Base-by-base conservation (phyloP, 2,888 invertebrate species). In the Physocephala rufipes region DNA sequence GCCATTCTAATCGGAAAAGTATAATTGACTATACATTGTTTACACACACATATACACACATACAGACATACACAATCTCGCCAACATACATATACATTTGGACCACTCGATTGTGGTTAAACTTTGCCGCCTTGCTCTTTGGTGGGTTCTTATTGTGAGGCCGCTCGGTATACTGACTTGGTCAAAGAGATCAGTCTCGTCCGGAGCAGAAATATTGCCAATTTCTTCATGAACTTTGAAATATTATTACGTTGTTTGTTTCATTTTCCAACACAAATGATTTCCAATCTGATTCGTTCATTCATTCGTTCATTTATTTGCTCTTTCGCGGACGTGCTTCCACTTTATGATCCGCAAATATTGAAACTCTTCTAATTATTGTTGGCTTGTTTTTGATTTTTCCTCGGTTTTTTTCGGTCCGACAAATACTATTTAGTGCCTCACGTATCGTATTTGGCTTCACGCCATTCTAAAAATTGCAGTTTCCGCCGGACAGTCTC, bases 31-130 rank as follows among this genome's bases (percentile, higher is more conserved):
- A 53, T n/a, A 53, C n/a, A n/a, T n/a, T n/a, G n/a, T n/a, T 1
- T 9, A 53, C 16, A 43, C 30, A 61, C 30, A 70, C n/a, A 70
- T 28, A 73, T 67, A 74, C 67, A 71, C 45, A 70, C 58, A 68
- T 26, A 71, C 62, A 62, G 30, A 66, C 45, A 45, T 26, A 63
- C 28, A 53, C 21, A 21, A 19, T 5, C 43, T 26, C 19, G 19
- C 9, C 47, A 28, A 76, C 78, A 78, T 76, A 79, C 78, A 79
- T 79, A 30, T 30, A n/a, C n/a, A n/a, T n/a, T n/a, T n/a, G n/a
- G n/a, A n/a, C n/a, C n/a, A n/a, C n/a, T n/a, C n/a, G n/a, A 13
- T 59, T 36, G 36, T 36, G 36, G 36, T 9, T 36, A 36, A 36
- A 9, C 36, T 36, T 36, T 36, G 4, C 9, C 36, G 36, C 9